Evolutionary conservation across 2,113 vertebrate genomes (phyloP).

Genomic region (Carollia perspicillata): DNA sequence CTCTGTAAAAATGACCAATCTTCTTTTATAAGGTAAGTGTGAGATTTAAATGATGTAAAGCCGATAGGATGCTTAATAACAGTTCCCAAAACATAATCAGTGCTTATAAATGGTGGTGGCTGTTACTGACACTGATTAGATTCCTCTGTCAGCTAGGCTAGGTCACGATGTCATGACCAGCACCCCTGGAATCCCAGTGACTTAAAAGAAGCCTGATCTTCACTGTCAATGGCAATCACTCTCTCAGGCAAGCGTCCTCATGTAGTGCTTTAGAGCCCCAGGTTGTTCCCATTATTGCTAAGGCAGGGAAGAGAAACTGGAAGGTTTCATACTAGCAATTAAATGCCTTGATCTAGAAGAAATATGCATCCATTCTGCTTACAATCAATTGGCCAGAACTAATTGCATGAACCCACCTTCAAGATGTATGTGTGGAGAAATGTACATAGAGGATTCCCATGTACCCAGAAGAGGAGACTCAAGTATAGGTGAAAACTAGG

Average conservation of each 20-base stretch:
- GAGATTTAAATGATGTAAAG: neutral
- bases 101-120: neutral
- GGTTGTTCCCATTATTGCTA: neutral
- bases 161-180: neutral
- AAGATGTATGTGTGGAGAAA: neutral
- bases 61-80: neutral
- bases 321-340: neutral
- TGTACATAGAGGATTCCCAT: rapidly evolving
- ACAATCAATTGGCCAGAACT: neutral
- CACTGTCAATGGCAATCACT: rapidly evolving
- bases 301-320: neutral
- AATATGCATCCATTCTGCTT: neutral
- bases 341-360: neutral
- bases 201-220: neutral
- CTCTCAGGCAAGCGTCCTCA: neutral
- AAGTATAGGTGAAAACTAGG: rapidly evolving
- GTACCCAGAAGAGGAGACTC: neutral
- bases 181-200: neutral
- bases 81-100: neutral
- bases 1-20: neutral
- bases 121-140: neutral
- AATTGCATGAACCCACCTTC: neutral
- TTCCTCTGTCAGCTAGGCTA: neutral
- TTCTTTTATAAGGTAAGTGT: neutral
- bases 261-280: neutral